phyloP scores from a whole-genome alignment of 1,140 invertebrate genomes.

The Anastatus disparis region DNA sequence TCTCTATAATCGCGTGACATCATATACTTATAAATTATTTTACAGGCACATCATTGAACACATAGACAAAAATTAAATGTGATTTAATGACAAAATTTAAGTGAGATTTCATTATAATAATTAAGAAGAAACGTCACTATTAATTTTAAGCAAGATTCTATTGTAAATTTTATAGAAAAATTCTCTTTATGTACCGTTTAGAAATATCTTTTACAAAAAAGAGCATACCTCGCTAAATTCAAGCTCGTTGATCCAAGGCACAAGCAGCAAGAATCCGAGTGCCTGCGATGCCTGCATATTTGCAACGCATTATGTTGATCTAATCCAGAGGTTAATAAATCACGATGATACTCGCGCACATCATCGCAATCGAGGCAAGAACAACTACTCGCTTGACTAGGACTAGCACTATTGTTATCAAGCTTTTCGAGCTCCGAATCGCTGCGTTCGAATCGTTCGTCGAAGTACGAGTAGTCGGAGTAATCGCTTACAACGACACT shows the following conservation, averaged over 20 bases:
- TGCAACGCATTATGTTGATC: conserved; percentile 47
- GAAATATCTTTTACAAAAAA: no score
- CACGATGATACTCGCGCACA: conserved; percentile 51
- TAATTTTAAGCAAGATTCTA: no score
- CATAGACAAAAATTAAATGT: no score
- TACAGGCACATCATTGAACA: no score
- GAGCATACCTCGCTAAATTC: conserved; percentile 1
- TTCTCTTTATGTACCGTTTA: no score
- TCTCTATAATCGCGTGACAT: no score
- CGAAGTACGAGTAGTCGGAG: conserved; percentile 74
- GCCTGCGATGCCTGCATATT: conserved; percentile 55
- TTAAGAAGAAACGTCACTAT: no score
- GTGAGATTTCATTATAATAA: no score
- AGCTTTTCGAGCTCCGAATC: conserved; percentile 57
- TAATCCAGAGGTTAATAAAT: conserved; percentile 27
- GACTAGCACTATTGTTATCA: conserved; percentile 50
- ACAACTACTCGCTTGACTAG: conserved; percentile 59
- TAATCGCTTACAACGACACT: conserved; percentile 87
- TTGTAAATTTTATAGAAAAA: no score
- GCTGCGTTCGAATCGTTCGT: conserved; percentile 59
- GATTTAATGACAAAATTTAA: no score
- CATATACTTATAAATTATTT: no score
- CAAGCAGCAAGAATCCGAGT: conserved; percentile 59
- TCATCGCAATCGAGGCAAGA: conserved; percentile 62
- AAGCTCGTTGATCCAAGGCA: conserved; percentile 44